A percentile compares a stretch with the other conserved stretches of the same genome.
Conservation (phyloP, 2,888 invertebrate species). For the Urechis unicinctus region DNA sequence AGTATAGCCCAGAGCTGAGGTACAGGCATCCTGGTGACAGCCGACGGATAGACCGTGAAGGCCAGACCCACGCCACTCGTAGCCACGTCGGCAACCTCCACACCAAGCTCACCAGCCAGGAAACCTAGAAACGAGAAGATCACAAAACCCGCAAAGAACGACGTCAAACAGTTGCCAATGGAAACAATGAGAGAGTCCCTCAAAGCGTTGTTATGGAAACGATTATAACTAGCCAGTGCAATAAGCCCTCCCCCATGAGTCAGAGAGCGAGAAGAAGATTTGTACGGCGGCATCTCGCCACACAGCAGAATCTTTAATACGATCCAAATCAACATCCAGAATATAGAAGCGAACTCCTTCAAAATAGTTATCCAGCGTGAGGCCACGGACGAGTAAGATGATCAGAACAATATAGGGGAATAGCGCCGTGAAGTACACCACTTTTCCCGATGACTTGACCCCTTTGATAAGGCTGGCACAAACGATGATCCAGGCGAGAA, state of each 20-base stretch:
- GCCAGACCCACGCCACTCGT: slow-evolving; percentile 34
- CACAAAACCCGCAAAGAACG: slow-evolving; percentile 47
- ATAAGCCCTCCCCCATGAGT: slow-evolving; percentile 51
- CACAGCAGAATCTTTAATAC: slow-evolving; percentile 18
- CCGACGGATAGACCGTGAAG: slow-evolving; percentile 39
- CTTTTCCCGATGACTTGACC: slow-evolving; percentile 21
- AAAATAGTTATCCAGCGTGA: slow-evolving; percentile 29
- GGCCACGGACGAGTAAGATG: slow-evolving; percentile 42
- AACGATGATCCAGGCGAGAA: slow-evolving; percentile 18
- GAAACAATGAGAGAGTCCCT: slow-evolving; percentile 41
- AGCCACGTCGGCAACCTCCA: slow-evolving; percentile 35
- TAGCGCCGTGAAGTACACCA: slow-evolving; percentile 43
- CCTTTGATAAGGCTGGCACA: slow-evolving; percentile 14
- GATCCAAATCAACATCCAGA: slow-evolving; percentile 8
- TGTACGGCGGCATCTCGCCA: slow-evolving; percentile 48
- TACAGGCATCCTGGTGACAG: slow-evolving; percentile 35
- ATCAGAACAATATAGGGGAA: slow-evolving; percentile 44
- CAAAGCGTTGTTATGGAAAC: slow-evolving; percentile 47
- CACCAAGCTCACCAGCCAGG: slow-evolving; percentile 28
- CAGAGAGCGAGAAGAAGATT: slow-evolving; percentile 47
- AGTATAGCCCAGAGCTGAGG: slow-evolving; percentile 38
- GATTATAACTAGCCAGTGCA: slow-evolving; percentile 48
- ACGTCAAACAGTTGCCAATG: slow-evolving; percentile 40
- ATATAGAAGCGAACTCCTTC: slow-evolving; percentile 44
- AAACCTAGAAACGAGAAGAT: slow-evolving; percentile 46